Base-by-base conservation (phyloP, 37 sponge, comb jelly and placozoan species). In the Oscarella lobularis region DNA sequence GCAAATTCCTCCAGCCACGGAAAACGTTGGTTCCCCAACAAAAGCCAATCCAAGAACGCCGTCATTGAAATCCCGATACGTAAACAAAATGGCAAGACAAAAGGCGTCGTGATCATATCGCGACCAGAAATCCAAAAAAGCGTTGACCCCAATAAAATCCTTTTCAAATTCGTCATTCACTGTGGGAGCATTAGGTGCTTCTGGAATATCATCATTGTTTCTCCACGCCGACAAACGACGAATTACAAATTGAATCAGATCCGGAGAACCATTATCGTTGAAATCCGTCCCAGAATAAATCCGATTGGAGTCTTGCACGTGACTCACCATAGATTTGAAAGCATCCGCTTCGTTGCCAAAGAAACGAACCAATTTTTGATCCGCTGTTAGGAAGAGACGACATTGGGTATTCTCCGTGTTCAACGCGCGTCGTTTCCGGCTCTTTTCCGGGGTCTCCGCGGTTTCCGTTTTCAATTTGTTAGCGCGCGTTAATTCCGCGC, bases 31-130 rank as follows among this genome's bases (percentile, higher is more conserved):
- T 14, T 41, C 38, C 2, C 84, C 96, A 35, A 95, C 83, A 70
- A 84, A 95, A 0, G 96, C 96, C 39, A 95, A 77, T 2, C 96
- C 96, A 0, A 95, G 76, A 14, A 95, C 96, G 31, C 96, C 96
- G 73, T 77, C 66, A 70, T 85, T 85, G 73, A 95, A 95, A 39
- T 95, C 92, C 0, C 96, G 84, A 78, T 83, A 48, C 2, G 96
- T 91, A 83, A 95, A 95, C 0, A 81, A 81, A 71, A 85, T 87
- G 5, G 83, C 78, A 20, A 88, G 83, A 79, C 92, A 95, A 75
- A 77, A 91, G 3, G 77, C 79, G 3, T 66, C 38, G 71, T 74
- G 85, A 66, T 87, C 73, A 6, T 66, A 72, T 1, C 36, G 39
- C 4, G 91, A 87, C 66, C 88, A 85, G 30, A 39, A 37, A 37